phyloP scores from a whole-genome alignment of 1,140 invertebrate genomes.

The Drosophila rhopaloa region DNA sequence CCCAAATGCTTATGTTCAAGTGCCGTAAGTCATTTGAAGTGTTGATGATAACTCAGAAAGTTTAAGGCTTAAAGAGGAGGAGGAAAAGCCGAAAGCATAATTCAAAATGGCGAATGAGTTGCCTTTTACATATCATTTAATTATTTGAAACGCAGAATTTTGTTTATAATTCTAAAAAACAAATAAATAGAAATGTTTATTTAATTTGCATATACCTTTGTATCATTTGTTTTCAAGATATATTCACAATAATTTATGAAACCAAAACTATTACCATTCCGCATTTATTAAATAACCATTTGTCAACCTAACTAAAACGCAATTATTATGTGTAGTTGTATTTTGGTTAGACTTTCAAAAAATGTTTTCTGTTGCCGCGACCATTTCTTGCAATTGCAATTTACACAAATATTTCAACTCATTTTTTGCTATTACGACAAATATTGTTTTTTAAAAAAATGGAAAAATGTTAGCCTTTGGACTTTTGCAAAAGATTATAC shows the following conservation, averaged over 20 bases:
- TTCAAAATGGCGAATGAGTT: constrained; percentile 1
- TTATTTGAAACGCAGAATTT: too few relatives aligned
- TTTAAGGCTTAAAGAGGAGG: constrained; percentile 10
- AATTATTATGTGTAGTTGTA: too few relatives aligned
- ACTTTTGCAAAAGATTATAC: background rate
- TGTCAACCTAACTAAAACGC: too few relatives aligned
- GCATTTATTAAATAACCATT: too few relatives aligned
- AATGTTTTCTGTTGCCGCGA: too few relatives aligned
- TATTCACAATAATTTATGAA: too few relatives aligned
- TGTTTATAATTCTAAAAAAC: too few relatives aligned
- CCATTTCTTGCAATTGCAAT: background rate
- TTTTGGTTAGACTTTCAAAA: background rate
- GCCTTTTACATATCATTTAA: background rate
- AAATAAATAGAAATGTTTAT: too few relatives aligned
- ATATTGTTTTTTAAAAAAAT: too few relatives aligned
- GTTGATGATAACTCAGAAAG: constrained; percentile 38
- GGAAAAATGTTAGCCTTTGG: background rate
- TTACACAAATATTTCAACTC: background rate
- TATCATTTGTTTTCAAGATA: too few relatives aligned
- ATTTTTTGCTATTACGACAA: background rate
- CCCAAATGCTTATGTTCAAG: constrained; percentile 17
- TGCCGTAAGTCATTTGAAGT: constrained; percentile 33
- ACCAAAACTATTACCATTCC: too few relatives aligned
- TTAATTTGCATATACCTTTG: too few relatives aligned
- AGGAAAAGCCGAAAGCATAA: constrained; percentile 9